Evolutionary conservation across 1,140 invertebrate species (phyloP).

Genomic region (Rhagoletis zephyria): DNA sequence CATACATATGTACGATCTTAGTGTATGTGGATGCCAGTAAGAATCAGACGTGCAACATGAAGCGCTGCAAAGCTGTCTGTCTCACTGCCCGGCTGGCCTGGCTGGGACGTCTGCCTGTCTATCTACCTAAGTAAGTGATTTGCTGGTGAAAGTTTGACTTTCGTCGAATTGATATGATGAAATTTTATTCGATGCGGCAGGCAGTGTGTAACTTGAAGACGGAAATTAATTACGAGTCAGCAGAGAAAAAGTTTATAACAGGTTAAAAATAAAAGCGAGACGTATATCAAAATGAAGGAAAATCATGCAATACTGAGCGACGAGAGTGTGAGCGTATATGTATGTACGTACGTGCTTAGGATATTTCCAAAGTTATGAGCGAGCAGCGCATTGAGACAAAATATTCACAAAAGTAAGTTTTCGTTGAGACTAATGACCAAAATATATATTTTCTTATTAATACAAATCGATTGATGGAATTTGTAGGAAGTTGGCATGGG

Average conservation of each 20-base stretch:
- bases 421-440: constrained; percentile 4
- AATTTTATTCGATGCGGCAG: constrained; percentile 50
- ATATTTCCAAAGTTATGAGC: not conserved
- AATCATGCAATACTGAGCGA: no score
- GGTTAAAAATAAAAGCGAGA: not conserved
- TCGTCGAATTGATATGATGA: constrained; percentile 36
- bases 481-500: not conserved
- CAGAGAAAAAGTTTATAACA: constrained; percentile 36
- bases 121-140: constrained; percentile 28
- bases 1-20: not conserved
- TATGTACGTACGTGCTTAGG: constrained; percentile 4
- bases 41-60: constrained; percentile 36
- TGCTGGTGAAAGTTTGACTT: constrained; percentile 52
- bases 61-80: not conserved
- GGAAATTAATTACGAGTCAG: constrained; percentile 52
- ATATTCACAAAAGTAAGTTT: constrained; percentile 39
- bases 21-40: not conserved
- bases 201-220: constrained; percentile 47
- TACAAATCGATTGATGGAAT: constrained; percentile 44
- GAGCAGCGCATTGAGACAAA: constrained; percentile 7
- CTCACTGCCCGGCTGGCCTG: not conserved
- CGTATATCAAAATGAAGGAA: no score
- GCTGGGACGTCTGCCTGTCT: not conserved
- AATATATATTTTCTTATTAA: constrained; percentile 13
- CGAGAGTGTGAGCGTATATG: not conserved